phyloP scores from a whole-genome alignment of 2,113 vertebrate species.

The Oncorhynchus mykiss region DNA sequence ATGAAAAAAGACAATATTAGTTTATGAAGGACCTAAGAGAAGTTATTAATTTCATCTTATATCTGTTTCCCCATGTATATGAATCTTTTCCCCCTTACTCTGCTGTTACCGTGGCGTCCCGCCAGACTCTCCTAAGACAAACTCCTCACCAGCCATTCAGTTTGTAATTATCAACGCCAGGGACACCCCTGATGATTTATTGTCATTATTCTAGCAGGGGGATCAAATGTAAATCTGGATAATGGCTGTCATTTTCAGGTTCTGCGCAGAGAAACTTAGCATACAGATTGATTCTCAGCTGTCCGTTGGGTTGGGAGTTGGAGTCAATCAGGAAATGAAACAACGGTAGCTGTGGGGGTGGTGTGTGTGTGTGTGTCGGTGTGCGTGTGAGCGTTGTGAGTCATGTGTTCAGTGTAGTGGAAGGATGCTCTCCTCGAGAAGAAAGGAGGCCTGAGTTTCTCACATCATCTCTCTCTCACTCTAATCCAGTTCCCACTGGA shows the following conservation, averaged over 20 bases:
- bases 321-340: constrained; percentile 62
- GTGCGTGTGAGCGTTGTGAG: constrained; percentile 19
- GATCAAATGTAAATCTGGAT: constrained; percentile 80
- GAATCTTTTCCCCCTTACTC: constrained; percentile 47
- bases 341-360: neutral
- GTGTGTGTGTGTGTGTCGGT: neutral
- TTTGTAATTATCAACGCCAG: constrained; percentile 73
- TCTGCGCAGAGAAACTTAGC: constrained; percentile 63
- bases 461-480: constrained; percentile 8
- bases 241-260: constrained; percentile 78
- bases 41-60: constrained; percentile 52
- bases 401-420: constrained; percentile 47
- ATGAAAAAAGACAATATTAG: constrained; percentile 12
- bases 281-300: constrained; percentile 75
- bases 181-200: constrained; percentile 74
- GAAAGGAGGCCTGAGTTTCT: too few relatives aligned
- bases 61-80: constrained; percentile 50
- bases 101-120: constrained; percentile 33
- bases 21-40: constrained; percentile 7
- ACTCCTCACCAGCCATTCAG: constrained; percentile 53
- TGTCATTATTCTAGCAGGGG: constrained; percentile 69
- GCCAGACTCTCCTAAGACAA: constrained; percentile 40
- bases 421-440: constrained; percentile 30
- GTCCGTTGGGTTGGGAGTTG: constrained; percentile 45
- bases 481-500: constrained; percentile 22